phyloP scores from a whole-genome alignment of 1,140 invertebrate genomes.

The Elymnias hypermnestra region DNA sequence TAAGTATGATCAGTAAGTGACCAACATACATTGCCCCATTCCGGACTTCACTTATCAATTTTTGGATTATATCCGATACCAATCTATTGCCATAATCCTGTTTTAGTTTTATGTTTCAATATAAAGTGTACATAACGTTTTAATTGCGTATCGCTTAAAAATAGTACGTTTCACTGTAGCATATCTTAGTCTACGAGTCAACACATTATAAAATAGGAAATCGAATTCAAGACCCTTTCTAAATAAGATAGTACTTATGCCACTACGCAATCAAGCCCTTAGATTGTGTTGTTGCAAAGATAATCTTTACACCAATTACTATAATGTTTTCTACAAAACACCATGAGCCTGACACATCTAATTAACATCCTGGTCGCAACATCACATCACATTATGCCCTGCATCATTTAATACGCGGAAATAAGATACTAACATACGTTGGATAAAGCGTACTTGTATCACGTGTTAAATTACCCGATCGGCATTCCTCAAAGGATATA shows the following conservation, averaged over 20 bases:
- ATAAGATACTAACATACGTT: constrained; percentile 5
- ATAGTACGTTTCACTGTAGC: too few species aligned
- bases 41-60: constrained; percentile 4
- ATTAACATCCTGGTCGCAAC: constrained; percentile 31
- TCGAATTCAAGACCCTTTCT: too few species aligned
- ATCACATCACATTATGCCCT: constrained; percentile 15
- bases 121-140: too few species aligned
- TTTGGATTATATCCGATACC: neutral
- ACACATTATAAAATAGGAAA: too few species aligned
- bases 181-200: too few species aligned
- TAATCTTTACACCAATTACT: too few species aligned
- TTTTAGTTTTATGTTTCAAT: neutral
- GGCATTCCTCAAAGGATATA: constrained; percentile 5
- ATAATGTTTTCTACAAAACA: neutral
- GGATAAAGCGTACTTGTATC: neutral
- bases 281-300: too few species aligned
- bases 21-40: too few species aligned
- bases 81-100: neutral
- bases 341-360: constrained; percentile 19
- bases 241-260: neutral
- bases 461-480: constrained; percentile 7
- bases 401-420: constrained; percentile 7
- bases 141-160: too few species aligned
- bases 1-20: too few species aligned
- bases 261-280: neutral